phyloP scores from a whole-genome alignment of 2,797 vertebrate species.

The Ispidina picta region DNA sequence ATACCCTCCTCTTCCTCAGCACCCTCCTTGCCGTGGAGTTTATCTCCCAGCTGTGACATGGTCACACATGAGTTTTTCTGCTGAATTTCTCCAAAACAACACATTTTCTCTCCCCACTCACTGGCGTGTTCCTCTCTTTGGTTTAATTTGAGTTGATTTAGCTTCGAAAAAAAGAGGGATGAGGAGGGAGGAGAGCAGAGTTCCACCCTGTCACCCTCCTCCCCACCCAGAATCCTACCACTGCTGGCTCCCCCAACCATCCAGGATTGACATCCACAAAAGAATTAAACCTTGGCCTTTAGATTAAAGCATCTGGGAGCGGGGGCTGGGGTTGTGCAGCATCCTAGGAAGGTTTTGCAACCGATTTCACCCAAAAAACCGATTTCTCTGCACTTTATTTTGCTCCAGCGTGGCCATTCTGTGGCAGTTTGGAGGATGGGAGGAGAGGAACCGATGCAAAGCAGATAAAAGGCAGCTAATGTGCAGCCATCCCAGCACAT shows the following conservation, averaged over 20 bases:
- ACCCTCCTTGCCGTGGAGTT: accelerated
- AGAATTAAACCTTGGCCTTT: conserved; percentile 34
- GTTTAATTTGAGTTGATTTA: not conserved
- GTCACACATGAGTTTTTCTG: not conserved
- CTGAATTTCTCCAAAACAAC: not conserved
- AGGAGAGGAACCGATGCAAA: not conserved
- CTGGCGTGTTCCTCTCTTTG: not conserved
- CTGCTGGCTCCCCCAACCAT: not conserved
- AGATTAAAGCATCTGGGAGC: not conserved
- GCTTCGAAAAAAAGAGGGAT: not conserved
- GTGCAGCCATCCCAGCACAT: not conserved
- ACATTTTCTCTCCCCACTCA: accelerated
- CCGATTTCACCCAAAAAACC: not conserved
- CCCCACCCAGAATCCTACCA: not conserved
- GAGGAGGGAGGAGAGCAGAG: not conserved
- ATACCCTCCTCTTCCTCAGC: not conserved
- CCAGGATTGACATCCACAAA: not conserved
- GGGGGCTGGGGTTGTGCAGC: not conserved
- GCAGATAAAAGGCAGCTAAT: not conserved
- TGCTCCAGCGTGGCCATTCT: not conserved
- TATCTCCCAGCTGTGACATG: accelerated
- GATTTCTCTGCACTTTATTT: not conserved
- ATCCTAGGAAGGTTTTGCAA: not conserved
- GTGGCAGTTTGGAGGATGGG: not conserved
- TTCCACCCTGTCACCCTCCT: not conserved